These are phyloP conservation scores for Natrix natrix DNA, from an alignment of 2,797 vertebrate species.

Conservation along the genomic window DNA sequence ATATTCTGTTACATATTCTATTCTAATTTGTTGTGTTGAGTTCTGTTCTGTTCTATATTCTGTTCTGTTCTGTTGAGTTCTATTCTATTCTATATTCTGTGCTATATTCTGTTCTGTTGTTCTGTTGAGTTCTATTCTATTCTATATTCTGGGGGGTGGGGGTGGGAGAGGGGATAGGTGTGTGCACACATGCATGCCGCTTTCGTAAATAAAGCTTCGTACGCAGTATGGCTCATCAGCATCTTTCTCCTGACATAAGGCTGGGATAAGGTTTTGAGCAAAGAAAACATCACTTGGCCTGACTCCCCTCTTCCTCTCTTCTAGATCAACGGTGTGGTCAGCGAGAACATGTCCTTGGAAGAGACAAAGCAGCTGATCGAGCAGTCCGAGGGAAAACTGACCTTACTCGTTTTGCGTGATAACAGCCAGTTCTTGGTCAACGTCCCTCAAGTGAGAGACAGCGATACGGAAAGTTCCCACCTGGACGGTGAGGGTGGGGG, in stretches of 20 bases:
- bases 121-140: too few species aligned
- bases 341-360: conserved; percentile 88
- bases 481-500: conserved; percentile 81
- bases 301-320: not conserved
- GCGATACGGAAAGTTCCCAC: conserved; percentile 81
- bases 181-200: too few species aligned
- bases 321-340: conserved; percentile 94
- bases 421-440: conserved; percentile 87
- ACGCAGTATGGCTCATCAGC: too few species aligned
- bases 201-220: too few species aligned
- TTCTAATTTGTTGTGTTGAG: too few species aligned
- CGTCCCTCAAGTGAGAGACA: conserved; percentile 84
- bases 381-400: conserved; percentile 85
- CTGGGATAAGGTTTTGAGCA: not conserved
- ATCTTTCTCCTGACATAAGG: not conserved
- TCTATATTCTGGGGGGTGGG: too few species aligned
- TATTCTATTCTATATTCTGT: too few species aligned
- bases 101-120: too few species aligned
- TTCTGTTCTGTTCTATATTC: too few species aligned
- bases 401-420: conserved; percentile 86
- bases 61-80: too few species aligned
- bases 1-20: too few species aligned
- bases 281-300: not conserved
- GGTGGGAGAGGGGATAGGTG: too few species aligned
- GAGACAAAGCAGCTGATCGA: conserved; percentile 93